Evolutionary conservation across 2,113 vertebrate genomes (phyloP).

Genomic region (Cottus gobio): DNA sequence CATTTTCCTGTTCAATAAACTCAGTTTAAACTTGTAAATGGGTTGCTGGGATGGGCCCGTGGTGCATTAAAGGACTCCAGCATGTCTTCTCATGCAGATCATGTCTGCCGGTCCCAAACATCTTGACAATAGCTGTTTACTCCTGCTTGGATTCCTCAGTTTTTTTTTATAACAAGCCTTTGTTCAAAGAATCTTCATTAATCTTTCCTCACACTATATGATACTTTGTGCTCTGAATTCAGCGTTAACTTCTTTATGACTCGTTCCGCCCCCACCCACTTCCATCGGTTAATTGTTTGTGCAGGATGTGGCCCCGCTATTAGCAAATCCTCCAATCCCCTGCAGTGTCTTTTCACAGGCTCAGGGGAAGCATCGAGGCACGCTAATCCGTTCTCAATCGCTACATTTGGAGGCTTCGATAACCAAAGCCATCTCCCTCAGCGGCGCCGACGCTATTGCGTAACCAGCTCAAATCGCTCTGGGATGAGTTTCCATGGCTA

Average conservation of each 20-base stretch:
- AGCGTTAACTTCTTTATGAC: neutral
- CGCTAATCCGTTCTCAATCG: slow-evolving; percentile 53
- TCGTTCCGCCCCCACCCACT: neutral
- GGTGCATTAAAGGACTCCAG: neutral
- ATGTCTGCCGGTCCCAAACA: slow-evolving; percentile 12
- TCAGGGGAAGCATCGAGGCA: slow-evolving; percentile 12
- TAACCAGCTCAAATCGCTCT: slow-evolving; percentile 3
- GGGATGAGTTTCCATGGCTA: slow-evolving; percentile 1
- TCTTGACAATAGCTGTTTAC: slow-evolving; percentile 15
- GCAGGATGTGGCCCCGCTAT: slow-evolving; percentile 46
- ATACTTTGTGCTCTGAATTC: slow-evolving; percentile 7
- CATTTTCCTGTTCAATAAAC: neutral
- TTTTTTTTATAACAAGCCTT: slow-evolving; percentile 36
- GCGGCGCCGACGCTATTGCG: neutral
- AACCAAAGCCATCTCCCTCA: slow-evolving; percentile 37
- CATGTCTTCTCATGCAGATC: slow-evolving; percentile 12
- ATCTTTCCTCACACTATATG: slow-evolving; percentile 36
- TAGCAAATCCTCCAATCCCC: slow-evolving; percentile 49
- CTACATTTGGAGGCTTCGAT: slow-evolving; percentile 9
- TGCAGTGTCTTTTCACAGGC: slow-evolving; percentile 20
- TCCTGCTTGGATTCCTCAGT: neutral
- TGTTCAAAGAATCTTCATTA: slow-evolving; percentile 48
- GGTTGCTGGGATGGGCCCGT: no score
- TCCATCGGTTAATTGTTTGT: slow-evolving; percentile 42
- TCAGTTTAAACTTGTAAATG: neutral